Percentiles rank a stretch among this genome's conserved stretches.
Conservation (phyloP, 2,113 vertebrate genomes). For the Cisticola juncidis region DNA sequence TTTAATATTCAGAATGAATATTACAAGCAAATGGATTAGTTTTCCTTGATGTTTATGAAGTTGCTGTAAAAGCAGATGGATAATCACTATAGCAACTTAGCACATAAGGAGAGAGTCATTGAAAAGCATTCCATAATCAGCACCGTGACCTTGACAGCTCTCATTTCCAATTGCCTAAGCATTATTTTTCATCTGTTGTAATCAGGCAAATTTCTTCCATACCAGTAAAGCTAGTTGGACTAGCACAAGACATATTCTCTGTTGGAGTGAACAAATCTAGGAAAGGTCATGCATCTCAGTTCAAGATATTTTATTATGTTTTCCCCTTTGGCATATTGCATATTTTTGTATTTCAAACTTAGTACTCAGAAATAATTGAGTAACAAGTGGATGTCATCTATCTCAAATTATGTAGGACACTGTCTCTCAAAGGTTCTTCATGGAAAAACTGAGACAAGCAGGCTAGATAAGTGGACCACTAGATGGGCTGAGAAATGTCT, state of each 20-base stretch:
- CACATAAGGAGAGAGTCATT: slow-evolving; percentile 29
- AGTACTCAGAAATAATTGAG: background rate
- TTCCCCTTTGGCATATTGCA: background rate
- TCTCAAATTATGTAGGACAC: background rate
- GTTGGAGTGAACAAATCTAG: background rate
- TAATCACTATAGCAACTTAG: slow-evolving; percentile 60
- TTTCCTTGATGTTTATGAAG: slow-evolving; percentile 49
- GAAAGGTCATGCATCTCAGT: background rate
- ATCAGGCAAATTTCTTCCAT: slow-evolving; percentile 8
- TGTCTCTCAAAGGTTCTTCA: background rate
- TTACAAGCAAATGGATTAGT: slow-evolving; percentile 43
- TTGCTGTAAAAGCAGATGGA: slow-evolving; percentile 58
- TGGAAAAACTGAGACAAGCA: background rate
- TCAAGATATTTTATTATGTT: background rate
- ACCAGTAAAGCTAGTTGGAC: background rate
- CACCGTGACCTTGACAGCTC: slow-evolving; percentile 20
- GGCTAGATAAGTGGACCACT: background rate
- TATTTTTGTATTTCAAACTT: background rate
- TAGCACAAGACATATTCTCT: background rate
- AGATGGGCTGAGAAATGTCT: background rate
- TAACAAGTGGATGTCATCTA: background rate
- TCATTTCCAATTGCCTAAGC: slow-evolving; percentile 25
- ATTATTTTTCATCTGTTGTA: slow-evolving; percentile 41
- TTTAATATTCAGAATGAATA: slow-evolving; percentile 53
- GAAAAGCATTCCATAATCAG: slow-evolving; percentile 49